Conservation (phyloP, 2,888 invertebrate genomes). For the Tridacna crocea region DNA sequence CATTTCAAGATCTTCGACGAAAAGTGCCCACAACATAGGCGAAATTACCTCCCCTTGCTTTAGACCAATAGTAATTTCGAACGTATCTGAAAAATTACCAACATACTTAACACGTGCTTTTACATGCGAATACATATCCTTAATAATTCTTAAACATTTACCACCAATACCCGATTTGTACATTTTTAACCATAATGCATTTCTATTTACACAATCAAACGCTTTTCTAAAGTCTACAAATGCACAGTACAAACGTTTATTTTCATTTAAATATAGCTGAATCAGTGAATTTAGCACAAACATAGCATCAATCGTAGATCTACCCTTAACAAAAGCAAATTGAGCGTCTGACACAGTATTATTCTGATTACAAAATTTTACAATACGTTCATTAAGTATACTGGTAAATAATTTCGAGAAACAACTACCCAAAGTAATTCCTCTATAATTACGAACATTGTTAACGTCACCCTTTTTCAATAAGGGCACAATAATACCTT, state of each 20-base stretch:
- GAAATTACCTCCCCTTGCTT: conserved; percentile 26
- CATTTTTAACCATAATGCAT: conserved; percentile 26
- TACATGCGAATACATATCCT: conserved; percentile 10
- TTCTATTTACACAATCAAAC: conserved; percentile 25
- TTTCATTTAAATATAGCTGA: not conserved
- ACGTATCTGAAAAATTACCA: conserved; percentile 21
- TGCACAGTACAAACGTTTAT: not conserved
- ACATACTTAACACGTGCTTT: conserved; percentile 19
- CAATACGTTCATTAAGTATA: conserved; percentile 24
- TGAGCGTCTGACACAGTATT: conserved; percentile 12
- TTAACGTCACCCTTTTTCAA: conserved; percentile 19
- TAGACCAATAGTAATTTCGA: conserved; percentile 26
- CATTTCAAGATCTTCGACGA: conserved; percentile 26
- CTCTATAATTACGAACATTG: conserved; percentile 24
- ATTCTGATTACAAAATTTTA: not conserved
- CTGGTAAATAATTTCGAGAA: conserved; percentile 29
- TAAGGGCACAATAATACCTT: conserved; percentile 28
- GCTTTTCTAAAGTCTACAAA: not conserved
- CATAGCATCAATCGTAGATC: conserved; percentile 22
- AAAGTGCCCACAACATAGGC: conserved; percentile 10
- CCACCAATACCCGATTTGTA: conserved; percentile 15
- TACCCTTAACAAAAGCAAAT: conserved; percentile 8
- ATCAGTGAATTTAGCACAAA: conserved; percentile 20
- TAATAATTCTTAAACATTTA: conserved; percentile 17
- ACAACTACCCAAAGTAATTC: conserved; percentile 27